Evolutionary conservation across 2,888 invertebrate genomes (phyloP).

Genomic region (Poecilus cupreus): DNA sequence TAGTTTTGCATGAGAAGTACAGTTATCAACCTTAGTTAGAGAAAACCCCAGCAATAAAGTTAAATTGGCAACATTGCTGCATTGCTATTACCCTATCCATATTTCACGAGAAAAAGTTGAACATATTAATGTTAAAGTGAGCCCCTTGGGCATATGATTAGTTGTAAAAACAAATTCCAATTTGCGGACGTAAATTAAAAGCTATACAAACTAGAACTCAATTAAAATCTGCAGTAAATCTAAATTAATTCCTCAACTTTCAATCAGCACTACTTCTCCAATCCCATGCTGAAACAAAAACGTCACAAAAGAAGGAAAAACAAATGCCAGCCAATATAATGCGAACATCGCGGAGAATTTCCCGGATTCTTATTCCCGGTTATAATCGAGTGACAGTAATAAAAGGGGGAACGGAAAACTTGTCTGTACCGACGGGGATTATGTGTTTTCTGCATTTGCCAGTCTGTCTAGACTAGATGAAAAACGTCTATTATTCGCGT

Average conservation of each 20-base stretch:
- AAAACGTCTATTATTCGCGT: slow-evolving; percentile 35
- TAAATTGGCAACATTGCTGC: too few species aligned
- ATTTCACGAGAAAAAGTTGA: too few species aligned
- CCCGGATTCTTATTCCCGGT: slow-evolving; percentile 9
- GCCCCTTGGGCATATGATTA: neutral
- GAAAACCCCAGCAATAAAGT: too few species aligned
- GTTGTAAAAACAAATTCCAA: slow-evolving; percentile 33
- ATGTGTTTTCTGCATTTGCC: slow-evolving; percentile 27
- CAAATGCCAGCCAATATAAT: neutral
- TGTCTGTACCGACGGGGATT: slow-evolving; percentile 23
- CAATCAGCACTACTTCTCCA: slow-evolving; percentile 13
- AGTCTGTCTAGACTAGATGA: slow-evolving; percentile 36
- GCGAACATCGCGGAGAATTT: neutral
- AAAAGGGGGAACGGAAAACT: slow-evolving; percentile 6
- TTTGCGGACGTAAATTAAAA: slow-evolving; percentile 2
- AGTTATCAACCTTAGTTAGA: too few species aligned
- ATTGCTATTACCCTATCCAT: too few species aligned
- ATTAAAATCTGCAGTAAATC: slow-evolving; percentile 29
- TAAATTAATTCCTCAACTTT: slow-evolving; percentile 37
- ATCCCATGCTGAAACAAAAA: slow-evolving; percentile 11
- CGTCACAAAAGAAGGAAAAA: neutral
- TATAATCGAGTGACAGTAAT: slow-evolving; percentile 40
- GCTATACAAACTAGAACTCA: slow-evolving; percentile 24
- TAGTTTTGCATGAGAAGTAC: too few species aligned
- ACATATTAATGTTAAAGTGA: neutral